These are phyloP conservation scores for Gryllus longicercus DNA, from an alignment of 2,888 invertebrate genomes.

Conservation along the genomic window DNA sequence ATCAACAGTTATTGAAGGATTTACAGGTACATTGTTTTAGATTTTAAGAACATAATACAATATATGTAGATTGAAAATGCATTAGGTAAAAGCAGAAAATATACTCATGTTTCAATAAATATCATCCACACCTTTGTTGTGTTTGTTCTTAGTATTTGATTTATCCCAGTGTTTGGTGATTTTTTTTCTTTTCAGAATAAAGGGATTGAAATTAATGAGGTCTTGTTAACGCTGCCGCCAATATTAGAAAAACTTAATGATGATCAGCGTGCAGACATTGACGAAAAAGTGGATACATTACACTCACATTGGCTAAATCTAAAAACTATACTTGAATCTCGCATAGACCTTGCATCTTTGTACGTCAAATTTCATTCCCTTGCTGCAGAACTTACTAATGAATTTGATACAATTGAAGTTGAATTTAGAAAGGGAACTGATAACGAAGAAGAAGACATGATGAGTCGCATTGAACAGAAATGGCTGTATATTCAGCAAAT, in stretches of 20 bases:
- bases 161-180: conserved; percentile 18
- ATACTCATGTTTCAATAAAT: conserved; percentile 11
- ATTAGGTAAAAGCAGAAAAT: neutral
- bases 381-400: conserved; percentile 61
- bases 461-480: conserved; percentile 56
- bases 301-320: conserved; percentile 62
- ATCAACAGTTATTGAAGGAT: conserved; percentile 69
- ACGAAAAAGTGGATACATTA: conserved; percentile 60
- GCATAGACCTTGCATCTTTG: conserved; percentile 63
- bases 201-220: conserved; percentile 63
- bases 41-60: conserved; percentile 34
- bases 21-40: conserved; percentile 54
- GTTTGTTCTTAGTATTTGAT: conserved; percentile 26
- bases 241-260: conserved; percentile 63
- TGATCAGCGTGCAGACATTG: conserved; percentile 60
- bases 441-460: conserved; percentile 51
- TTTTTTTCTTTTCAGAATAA: conserved; percentile 53
- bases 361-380: conserved; percentile 71
- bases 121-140: neutral
- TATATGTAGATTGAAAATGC: conserved; percentile 11
- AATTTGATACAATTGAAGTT: conserved; percentile 63
- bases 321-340: conserved; percentile 55
- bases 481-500: conserved; percentile 63
- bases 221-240: conserved; percentile 60
- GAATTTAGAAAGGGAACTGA: conserved; percentile 54